Percentiles rank a stretch among this genome's conserved stretches.
Conservation (phyloP, 2,113 vertebrate species). For the Forbesichthys agassizii region DNA sequence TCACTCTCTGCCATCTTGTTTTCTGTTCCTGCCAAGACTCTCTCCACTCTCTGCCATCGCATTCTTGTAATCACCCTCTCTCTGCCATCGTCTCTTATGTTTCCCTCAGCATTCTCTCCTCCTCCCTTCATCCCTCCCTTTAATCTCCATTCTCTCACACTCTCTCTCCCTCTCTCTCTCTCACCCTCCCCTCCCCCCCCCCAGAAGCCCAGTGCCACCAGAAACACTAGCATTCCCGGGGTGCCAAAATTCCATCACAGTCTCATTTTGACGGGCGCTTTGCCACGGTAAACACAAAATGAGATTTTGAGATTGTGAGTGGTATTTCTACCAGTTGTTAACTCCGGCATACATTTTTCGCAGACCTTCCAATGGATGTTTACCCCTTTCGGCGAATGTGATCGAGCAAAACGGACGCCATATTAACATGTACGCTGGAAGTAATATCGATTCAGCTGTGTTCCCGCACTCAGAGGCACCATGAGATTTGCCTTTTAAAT, state of each 20-base stretch:
- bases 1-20: neutral
- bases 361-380: constrained; percentile 11
- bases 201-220: neutral
- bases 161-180: constrained; percentile 17
- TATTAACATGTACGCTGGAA: constrained; percentile 20
- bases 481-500: constrained; percentile 70
- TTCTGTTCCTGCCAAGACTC: neutral
- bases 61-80: neutral
- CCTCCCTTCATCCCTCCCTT: neutral
- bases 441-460: constrained; percentile 28
- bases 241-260: constrained; percentile 5
- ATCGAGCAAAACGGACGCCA: neutral
- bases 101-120: neutral
- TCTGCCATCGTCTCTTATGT: neutral
- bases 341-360: constrained; percentile 8
- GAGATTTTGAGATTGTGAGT: constrained; percentile 13
- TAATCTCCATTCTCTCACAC: constrained; percentile 10
- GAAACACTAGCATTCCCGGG: neutral
- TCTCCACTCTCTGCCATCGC: neutral
- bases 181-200: neutral
- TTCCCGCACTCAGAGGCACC: neutral
- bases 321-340: constrained; percentile 22
- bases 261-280: neutral
- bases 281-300: constrained; percentile 11
- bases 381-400: too few relatives aligned